These are phyloP conservation scores for Stictonetta naevosa DNA, from an alignment of 2,113 vertebrate genomes.

Conservation along the genomic window DNA sequence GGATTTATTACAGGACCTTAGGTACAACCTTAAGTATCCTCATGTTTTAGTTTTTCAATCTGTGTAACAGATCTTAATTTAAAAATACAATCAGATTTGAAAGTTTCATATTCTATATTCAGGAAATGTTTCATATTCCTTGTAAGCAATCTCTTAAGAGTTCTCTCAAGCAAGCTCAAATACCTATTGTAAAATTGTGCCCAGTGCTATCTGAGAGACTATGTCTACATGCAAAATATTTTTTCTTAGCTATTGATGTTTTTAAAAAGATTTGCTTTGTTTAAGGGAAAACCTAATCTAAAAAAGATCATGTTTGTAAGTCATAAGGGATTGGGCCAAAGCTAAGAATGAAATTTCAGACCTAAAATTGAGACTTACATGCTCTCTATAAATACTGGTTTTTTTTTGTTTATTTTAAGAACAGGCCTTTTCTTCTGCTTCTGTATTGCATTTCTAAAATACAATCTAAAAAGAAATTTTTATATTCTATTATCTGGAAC, in stretches of 20 bases:
- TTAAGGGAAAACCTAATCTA: background rate
- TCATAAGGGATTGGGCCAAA: background rate
- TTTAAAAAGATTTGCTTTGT: background rate
- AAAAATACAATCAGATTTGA: background rate
- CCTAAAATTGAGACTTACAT: background rate
- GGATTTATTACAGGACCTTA: background rate
- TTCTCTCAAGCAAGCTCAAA: background rate
- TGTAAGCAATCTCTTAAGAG: background rate
- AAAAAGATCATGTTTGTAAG: background rate
- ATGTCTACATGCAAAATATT: fast-evolving
- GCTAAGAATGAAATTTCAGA: constrained; percentile 27
- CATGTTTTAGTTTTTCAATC: background rate
- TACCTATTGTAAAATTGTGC: background rate
- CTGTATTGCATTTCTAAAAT: background rate
- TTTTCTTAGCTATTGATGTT: background rate
- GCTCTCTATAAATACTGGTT: background rate
- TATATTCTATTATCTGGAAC: background rate
- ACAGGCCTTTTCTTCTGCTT: background rate
- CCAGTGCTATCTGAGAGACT: background rate
- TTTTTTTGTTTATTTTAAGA: background rate
- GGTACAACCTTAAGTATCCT: background rate
- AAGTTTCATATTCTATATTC: background rate
- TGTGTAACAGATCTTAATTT: background rate
- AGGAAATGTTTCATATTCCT: background rate
- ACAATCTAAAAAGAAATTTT: background rate